These are phyloP conservation scores for Scolopax bukidnonensis DNA, from an alignment of 2,797 vertebrate genomes.

Conservation along the genomic window DNA sequence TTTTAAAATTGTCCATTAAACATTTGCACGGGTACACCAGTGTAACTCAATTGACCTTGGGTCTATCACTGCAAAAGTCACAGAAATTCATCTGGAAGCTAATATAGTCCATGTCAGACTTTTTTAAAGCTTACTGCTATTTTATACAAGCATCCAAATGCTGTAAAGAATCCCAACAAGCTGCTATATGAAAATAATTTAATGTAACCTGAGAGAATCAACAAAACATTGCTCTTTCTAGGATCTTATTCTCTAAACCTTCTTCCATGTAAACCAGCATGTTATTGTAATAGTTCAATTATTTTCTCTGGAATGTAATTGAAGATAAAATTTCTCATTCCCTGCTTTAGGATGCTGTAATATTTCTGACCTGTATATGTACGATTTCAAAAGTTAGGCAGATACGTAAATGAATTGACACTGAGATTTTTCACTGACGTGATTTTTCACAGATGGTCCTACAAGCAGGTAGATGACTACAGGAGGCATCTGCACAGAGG, in stretches of 20 bases:
- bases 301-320: neutral
- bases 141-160: neutral
- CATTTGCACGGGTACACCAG: neutral
- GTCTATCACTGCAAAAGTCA: neutral
- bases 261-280: neutral
- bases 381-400: neutral
- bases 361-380: neutral
- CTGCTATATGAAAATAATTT: neutral
- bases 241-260: neutral
- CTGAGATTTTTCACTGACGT: neutral
- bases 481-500: neutral
- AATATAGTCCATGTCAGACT: neutral
- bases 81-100: neutral
- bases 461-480: neutral
- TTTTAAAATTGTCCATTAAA: neutral
- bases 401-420: neutral
- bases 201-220: neutral
- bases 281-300: neutral
- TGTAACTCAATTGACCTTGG: neutral
- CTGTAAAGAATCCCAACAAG: neutral
- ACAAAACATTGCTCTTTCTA: neutral
- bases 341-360: neutral
- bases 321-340: neutral
- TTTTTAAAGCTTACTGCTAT: neutral
- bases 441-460: neutral